Evolutionary conservation across 2,797 vertebrate genomes (phyloP), one percentile per base, ranked within the genome.

Genomic region (Otolemur crassicaudatus): DNA sequence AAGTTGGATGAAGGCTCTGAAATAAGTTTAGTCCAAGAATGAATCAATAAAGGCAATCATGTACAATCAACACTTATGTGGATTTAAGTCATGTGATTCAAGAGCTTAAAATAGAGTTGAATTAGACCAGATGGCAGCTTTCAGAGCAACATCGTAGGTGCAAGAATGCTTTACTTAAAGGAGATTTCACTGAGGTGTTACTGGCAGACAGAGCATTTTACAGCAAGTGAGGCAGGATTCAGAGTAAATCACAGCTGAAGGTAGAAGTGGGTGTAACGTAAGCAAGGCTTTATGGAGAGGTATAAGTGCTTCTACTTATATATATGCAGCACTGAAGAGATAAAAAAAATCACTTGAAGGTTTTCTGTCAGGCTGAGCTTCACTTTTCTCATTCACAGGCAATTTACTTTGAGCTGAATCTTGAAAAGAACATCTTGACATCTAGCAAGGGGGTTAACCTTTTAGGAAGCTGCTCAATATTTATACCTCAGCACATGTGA

Each of bases 21-120:
- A 97, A 93, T 92, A 97, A 98, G 97, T 95, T 98, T 93, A 97
- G 97, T 97, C 96, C 96, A 96, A 96, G 97, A 70, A 98, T 97
- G 94, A 98, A 98, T 98, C 98, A 98, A 98, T 98, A 98, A 98
- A 98, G 97, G 97, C 98, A 99, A 99, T 99, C 98, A 98, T 97
- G 97, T 98, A 98, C 98, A 98, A 98, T 98, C 98, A 98, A 98
- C 98, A 98, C 97, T 98, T 98, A 97, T 90, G 98, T 98, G 98
- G 97, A 98, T 98, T 98, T 97, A 98, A 97, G 97, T 98, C 98
- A 98, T 34, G 0, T 98, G 98, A 94, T 89, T 96, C 69, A 93
- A 90, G 97, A 97, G 95, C 98, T 98, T 98, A 98, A 98, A 98
- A 98, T 96, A 98, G 98, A 98, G 96, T 97, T 97, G 97, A 97